Evolutionary conservation across 2,888 invertebrate genomes (phyloP).

Genomic region (Plebejus melissa): DNA sequence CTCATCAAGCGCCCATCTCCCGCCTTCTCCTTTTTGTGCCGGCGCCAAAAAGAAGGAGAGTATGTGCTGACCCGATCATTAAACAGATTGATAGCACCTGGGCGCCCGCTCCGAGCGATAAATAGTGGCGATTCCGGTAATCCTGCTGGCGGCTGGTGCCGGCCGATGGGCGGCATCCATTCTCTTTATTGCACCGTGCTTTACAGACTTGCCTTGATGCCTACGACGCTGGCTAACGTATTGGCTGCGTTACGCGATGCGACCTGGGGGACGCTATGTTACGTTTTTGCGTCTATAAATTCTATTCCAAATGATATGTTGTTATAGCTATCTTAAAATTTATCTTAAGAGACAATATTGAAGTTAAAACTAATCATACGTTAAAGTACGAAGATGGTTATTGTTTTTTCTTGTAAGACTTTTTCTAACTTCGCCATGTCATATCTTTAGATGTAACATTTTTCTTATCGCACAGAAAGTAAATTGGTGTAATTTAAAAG

Average conservation of each 20-base stretch:
- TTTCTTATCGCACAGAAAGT: no score
- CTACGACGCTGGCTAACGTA: slow-evolving; percentile 66
- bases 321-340: neutral
- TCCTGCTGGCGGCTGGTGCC: slow-evolving; percentile 69
- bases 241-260: slow-evolving; percentile 49
- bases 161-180: slow-evolving; percentile 77
- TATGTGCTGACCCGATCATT: slow-evolving; percentile 79
- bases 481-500: neutral
- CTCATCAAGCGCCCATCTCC: slow-evolving; percentile 78
- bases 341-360: neutral
- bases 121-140: slow-evolving; percentile 79
- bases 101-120: slow-evolving; percentile 76
- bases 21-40: slow-evolving; percentile 64
- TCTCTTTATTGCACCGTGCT: slow-evolving; percentile 78
- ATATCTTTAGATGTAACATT: neutral
- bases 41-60: slow-evolving; percentile 71
- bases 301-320: slow-evolving; percentile 37
- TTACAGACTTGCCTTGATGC: slow-evolving; percentile 71
- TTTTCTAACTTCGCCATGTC: no score
- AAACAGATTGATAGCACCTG: slow-evolving; percentile 80
- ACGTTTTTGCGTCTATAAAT: slow-evolving; percentile 36
- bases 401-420: no score
- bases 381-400: no score
- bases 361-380: no score
- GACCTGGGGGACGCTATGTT: slow-evolving; percentile 40